A percentile compares a stretch with the other conserved stretches of the same genome.
Evolutionary conservation across 1,140 invertebrate genomes (phyloP).

Genomic region (Arctopsyche grandis): DNA sequence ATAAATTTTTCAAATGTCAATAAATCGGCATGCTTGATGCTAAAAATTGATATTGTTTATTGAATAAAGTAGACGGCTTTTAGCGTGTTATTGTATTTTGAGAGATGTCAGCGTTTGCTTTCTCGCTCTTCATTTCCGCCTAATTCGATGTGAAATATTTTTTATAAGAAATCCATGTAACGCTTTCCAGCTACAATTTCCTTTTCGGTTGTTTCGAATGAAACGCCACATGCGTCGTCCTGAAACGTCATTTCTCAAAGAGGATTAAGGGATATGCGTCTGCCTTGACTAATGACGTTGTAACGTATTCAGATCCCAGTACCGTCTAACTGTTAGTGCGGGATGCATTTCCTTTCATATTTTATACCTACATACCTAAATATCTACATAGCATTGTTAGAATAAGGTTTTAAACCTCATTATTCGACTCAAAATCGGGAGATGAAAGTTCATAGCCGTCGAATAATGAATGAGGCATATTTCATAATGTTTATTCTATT

Average conservation of each 20-base stretch:
- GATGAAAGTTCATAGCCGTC: no score
- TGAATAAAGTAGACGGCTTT: no score
- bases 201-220: not conserved
- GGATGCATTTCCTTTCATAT: not conserved
- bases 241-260: constrained; percentile 30
- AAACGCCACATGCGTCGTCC: constrained; percentile 11
- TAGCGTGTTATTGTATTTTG: no score
- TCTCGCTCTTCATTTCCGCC: no score
- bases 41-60: no score
- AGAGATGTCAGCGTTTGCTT: no score
- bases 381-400: not conserved
- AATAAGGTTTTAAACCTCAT: not conserved
- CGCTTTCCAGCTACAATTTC: not conserved
- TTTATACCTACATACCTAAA: not conserved
- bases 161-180: not conserved
- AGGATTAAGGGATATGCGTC: constrained; percentile 29
- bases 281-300: constrained; percentile 30
- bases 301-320: constrained; percentile 17
- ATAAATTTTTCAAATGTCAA: no score
- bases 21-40: no score
- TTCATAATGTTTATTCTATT: no score
- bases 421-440: no score
- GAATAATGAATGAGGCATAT: no score
- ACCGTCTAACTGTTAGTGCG: not conserved
- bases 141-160: not conserved